Base-by-base conservation (phyloP, 2,113 vertebrate genomes). In the Phainopepla nitens region DNA sequence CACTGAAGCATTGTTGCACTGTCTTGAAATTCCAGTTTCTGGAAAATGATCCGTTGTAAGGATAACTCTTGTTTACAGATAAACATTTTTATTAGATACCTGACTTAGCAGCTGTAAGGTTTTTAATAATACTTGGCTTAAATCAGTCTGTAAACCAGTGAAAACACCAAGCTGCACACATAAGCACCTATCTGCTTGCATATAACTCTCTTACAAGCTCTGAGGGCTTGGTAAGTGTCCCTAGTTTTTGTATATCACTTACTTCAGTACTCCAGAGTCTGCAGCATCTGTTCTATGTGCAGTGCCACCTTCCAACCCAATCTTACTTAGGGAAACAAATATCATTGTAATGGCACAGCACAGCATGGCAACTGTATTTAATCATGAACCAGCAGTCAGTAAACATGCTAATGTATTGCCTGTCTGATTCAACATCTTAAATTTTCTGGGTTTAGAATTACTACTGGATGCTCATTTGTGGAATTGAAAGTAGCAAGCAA, bases 61-160 rank as follows among this genome's bases (percentile, higher is more conserved):
- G 94, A 97, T 94, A 89, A 91, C 70, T 94, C 89, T 93, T 97
- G 97, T 98, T 98, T 98, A 97, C 97, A 97, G 81, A 85, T 92
- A 89, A 62, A 90, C 80, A 92, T 94, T 97, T 97, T 94, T 97
- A 92, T 93, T 84, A 88, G 94, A 78, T 96, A 78, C 82, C 91
- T 96, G 89, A 82, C 54, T 71, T 73, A 77, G 83, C 91, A 95
- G 66, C 85, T 91, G 54, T 87, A 80, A 92, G 62, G 53, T 94
- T 97, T 96, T 96, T 96, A 96, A 83, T 87, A 94, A 72, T 82
- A 86, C 35, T 94, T 79, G 65, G 83, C 89, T 92, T 94, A 91
- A 86, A 90, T 80, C 90, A 92, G 47, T 96, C 91, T 97, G 90
- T 96, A 94, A 88, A 88, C 87, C 81, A 62, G 79, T 94, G 78